Conservation (phyloP, 2,113 vertebrate genomes). For the Tychaedon coryphoeus region DNA sequence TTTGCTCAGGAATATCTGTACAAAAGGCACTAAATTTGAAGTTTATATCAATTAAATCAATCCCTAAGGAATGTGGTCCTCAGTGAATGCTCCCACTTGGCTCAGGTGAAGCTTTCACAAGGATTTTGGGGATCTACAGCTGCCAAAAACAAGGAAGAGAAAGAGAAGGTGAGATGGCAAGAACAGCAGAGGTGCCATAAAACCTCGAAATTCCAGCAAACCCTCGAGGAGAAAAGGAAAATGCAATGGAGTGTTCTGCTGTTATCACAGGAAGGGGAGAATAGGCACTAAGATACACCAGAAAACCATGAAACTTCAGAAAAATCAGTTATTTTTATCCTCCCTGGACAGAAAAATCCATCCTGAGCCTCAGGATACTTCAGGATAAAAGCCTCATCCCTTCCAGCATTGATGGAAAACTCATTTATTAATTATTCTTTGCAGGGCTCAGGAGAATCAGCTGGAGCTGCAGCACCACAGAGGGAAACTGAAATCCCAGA, state of each 20-base stretch:
- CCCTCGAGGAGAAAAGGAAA: background rate
- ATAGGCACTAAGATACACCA: background rate
- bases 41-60: rapidly evolving
- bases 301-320: background rate
- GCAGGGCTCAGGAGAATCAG: background rate
- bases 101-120: background rate
- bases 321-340: background rate
- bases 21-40: background rate
- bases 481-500: background rate
- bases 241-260: background rate
- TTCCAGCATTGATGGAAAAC: background rate
- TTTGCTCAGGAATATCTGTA: background rate
- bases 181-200: background rate
- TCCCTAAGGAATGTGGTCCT: background rate
- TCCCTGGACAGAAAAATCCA: background rate
- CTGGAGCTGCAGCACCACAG: background rate
- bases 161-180: background rate
- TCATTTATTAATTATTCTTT: background rate
- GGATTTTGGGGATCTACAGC: background rate
- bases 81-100: rapidly evolving
- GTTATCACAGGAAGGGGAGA: background rate
- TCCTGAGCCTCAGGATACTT: background rate
- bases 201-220: background rate
- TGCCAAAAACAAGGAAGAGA: background rate
- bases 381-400: background rate